These are phyloP conservation scores for Drosophila pruinosa DNA, from an alignment of 1,140 invertebrate genomes.

Conservation along the genomic window DNA sequence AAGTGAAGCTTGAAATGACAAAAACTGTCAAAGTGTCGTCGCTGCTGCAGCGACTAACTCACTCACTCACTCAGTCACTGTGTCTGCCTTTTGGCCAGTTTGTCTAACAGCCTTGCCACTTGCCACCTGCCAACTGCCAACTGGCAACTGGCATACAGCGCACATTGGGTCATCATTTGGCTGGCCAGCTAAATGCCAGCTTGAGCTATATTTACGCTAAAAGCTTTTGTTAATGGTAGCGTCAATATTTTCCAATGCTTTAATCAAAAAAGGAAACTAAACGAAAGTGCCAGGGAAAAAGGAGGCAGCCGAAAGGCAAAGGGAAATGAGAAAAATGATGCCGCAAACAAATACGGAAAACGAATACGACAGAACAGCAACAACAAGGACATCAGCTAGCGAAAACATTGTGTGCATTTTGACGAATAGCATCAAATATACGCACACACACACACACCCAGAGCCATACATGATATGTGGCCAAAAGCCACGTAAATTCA, in stretches of 20 bases:
- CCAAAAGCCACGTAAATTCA: slow-evolving; percentile 69
- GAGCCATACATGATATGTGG: slow-evolving; percentile 19
- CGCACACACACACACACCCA: slow-evolving; percentile 15
- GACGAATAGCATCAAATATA: slow-evolving; percentile 68
- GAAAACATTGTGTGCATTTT: slow-evolving; percentile 61
- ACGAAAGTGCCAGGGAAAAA: not conserved
- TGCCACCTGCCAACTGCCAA: not conserved
- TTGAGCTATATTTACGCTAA: slow-evolving; percentile 62
- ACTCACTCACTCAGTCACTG: not conserved
- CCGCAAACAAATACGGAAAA: slow-evolving; percentile 33
- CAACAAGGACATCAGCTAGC: too few relatives aligned
- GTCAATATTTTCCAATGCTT: slow-evolving; percentile 68
- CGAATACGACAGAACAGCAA: slow-evolving; percentile 25
- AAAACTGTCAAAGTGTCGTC: slow-evolving; percentile 69
- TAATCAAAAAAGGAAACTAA: slow-evolving; percentile 44
- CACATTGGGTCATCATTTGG: not conserved
- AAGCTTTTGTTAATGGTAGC: slow-evolving; percentile 75
- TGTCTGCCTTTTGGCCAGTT: slow-evolving; percentile 42
- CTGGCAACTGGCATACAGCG: not conserved
- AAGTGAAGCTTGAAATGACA: slow-evolving; percentile 61
- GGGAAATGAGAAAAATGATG: slow-evolving; percentile 44
- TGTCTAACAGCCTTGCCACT: slow-evolving; percentile 1
- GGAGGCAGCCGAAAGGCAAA: not conserved
- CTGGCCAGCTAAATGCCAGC: slow-evolving; percentile 44
- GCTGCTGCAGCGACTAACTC: not conserved